Conservation (phyloP, 2,797 vertebrate genomes). For the Paratrypauchen microcephalus region DNA sequence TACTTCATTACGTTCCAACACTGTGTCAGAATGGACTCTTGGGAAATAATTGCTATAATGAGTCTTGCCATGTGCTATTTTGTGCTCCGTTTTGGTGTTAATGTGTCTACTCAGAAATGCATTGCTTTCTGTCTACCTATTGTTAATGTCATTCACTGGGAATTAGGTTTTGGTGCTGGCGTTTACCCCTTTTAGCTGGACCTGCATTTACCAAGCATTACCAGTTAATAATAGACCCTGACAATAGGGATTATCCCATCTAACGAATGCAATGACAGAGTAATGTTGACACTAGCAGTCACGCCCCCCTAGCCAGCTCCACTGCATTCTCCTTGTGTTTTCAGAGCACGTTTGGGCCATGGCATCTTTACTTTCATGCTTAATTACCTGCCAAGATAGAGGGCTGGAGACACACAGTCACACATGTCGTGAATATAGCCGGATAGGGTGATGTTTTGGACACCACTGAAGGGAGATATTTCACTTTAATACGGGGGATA, state of each 20-base stretch:
- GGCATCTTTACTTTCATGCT: slow-evolving; percentile 72
- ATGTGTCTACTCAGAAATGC: slow-evolving; percentile 6
- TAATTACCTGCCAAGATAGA: slow-evolving; percentile 76
- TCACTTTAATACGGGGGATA: slow-evolving; percentile 11
- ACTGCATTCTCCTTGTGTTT: slow-evolving; percentile 60
- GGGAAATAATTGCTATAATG: slow-evolving; percentile 2
- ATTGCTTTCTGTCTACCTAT: slow-evolving; percentile 21
- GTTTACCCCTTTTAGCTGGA: slow-evolving; percentile 10
- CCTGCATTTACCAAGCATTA: slow-evolving; percentile 52
- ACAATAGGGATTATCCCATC: slow-evolving; percentile 69
- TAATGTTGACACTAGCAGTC: slow-evolving; percentile 58
- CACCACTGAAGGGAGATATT: slow-evolving; percentile 11
- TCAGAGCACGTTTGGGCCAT: slow-evolving; percentile 67
- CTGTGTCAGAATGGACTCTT: neutral
- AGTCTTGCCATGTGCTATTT: neutral
- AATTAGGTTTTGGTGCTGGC: slow-evolving; percentile 30
- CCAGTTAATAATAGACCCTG: slow-evolving; percentile 61
- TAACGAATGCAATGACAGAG: slow-evolving; percentile 60
- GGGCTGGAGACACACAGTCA: slow-evolving; percentile 48
- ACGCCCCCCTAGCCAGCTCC: slow-evolving; percentile 23
- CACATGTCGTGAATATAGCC: slow-evolving; percentile 55
- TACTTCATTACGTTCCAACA: no score
- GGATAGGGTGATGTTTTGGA: slow-evolving; percentile 15
- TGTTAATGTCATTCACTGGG: slow-evolving; percentile 39
- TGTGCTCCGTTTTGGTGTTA: neutral